A percentile compares a stretch with the other conserved stretches of the same genome.
These are phyloP conservation scores for Noctua janthina DNA, from an alignment of 2,888 invertebrate species.

Conservation along the genomic window DNA sequence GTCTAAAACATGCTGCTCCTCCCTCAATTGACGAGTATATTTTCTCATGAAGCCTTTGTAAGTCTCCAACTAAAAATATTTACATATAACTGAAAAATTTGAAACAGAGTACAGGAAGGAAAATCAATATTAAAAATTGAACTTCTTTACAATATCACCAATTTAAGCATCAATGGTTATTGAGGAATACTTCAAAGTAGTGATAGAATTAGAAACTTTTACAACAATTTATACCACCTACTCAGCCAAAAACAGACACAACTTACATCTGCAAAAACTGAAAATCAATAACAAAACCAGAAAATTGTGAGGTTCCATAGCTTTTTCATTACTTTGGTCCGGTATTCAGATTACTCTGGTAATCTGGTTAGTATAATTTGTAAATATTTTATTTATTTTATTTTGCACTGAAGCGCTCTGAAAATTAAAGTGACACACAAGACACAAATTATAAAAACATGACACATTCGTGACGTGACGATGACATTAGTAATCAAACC, in stretches of 20 bases:
- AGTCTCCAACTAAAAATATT: slow-evolving; percentile 78
- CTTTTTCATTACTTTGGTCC: slow-evolving; percentile 41
- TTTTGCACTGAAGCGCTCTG: neutral
- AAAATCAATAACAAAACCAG: slow-evolving; percentile 51
- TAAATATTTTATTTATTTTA: neutral
- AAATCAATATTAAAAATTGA: neutral
- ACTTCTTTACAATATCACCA: neutral
- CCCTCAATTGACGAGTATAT: slow-evolving; percentile 95
- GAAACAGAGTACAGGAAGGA: neutral
- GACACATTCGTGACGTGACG: slow-evolving; percentile 4
- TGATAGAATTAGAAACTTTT: neutral
- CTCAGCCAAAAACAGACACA: slow-evolving; percentile 25
- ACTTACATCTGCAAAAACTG: slow-evolving; percentile 52
- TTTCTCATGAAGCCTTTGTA: slow-evolving; percentile 93
- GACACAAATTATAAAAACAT: neutral
- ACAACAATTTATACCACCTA: neutral
- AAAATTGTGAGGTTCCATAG: slow-evolving; percentile 49
- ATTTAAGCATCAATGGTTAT: neutral
- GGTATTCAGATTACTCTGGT: neutral
- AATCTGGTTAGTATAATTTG: neutral
- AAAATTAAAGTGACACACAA: neutral
- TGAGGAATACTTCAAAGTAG: neutral
- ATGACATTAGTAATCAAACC: neutral
- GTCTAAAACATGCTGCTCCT: slow-evolving; percentile 95
- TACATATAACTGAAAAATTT: neutral